Evolutionary conservation across 2,888 invertebrate genomes (phyloP).

Genomic region (Entomobrya proxima): DNA sequence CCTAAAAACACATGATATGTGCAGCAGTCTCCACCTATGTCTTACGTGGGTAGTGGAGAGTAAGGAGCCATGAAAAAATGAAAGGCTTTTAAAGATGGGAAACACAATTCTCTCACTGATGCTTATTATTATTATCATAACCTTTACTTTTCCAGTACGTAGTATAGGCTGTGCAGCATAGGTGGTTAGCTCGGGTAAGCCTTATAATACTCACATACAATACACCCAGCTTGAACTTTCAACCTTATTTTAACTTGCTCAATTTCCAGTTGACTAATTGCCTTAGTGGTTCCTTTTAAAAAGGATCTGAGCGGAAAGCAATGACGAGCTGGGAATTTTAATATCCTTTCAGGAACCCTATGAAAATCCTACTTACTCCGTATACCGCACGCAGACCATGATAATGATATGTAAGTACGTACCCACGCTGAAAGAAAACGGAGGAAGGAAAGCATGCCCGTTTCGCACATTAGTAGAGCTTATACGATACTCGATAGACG

Average conservation of each 20-base stretch:
- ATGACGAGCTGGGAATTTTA: conserved; percentile 58
- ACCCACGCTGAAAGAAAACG: too few species aligned
- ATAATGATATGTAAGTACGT: conserved; percentile 9
- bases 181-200: too few species aligned
- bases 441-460: neutral
- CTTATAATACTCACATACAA: neutral
- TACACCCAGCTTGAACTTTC: conserved; percentile 39
- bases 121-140: conserved; percentile 25
- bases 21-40: neutral
- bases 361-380: conserved; percentile 1
- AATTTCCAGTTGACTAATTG: conserved; percentile 60
- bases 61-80: neutral
- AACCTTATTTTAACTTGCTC: conserved; percentile 56
- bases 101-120: conserved; percentile 37
- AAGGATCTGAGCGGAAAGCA: conserved; percentile 32
- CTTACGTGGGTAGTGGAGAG: neutral
- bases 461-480: neutral
- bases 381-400: neutral
- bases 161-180: neutral
- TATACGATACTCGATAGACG: neutral
- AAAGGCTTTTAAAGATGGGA: conserved; percentile 43
- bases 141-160: neutral
- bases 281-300: conserved; percentile 57
- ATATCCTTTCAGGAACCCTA: conserved; percentile 37
- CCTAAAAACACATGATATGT: too few species aligned